Percentiles rank a stretch among this genome's conserved stretches.
Evolutionary conservation across 2,888 invertebrate genomes (phyloP).

Genomic region (Leucoptera coffeella): DNA sequence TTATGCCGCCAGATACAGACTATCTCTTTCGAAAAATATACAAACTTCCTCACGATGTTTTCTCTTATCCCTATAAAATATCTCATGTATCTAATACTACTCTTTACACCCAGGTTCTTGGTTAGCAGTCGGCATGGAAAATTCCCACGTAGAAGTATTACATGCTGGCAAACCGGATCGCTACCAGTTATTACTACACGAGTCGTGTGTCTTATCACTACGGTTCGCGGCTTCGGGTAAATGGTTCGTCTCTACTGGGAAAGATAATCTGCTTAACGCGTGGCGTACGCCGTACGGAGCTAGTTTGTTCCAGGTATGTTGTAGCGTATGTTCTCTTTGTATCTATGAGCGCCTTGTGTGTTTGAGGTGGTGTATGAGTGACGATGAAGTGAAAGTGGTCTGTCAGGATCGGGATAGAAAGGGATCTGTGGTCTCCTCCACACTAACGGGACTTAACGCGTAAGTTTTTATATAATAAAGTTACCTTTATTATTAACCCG

Average conservation of each 20-base stretch:
- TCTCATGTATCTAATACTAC: too few species aligned
- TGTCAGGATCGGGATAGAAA: too few species aligned
- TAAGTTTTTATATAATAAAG: too few species aligned
- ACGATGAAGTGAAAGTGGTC: too few species aligned
- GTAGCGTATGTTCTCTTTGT: background rate
- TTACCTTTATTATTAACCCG: too few species aligned
- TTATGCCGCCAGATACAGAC: too few species aligned
- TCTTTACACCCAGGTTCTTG: conserved; percentile 62
- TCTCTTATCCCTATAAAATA: too few species aligned
- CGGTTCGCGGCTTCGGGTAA: conserved; percentile 94
- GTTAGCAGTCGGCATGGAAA: conserved; percentile 98
- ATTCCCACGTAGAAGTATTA: conserved; percentile 92
- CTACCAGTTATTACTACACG: conserved; percentile 93
- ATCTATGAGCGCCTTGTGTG: background rate
- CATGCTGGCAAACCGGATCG: conserved; percentile 88
- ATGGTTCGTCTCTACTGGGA: conserved; percentile 99
- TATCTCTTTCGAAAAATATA: too few species aligned
- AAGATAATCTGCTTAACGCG: conserved; percentile 94
- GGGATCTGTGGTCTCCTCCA: too few species aligned
- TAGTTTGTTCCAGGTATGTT: conserved; percentile 89
- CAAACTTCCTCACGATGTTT: too few species aligned
- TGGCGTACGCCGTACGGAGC: conserved; percentile 98
- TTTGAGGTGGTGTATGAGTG: background rate
- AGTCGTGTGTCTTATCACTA: conserved; percentile 92
- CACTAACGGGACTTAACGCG: too few species aligned